Evolutionary conservation across 2,888 invertebrate species (phyloP).

Genomic region (Lasioglossum oenotherae): DNA sequence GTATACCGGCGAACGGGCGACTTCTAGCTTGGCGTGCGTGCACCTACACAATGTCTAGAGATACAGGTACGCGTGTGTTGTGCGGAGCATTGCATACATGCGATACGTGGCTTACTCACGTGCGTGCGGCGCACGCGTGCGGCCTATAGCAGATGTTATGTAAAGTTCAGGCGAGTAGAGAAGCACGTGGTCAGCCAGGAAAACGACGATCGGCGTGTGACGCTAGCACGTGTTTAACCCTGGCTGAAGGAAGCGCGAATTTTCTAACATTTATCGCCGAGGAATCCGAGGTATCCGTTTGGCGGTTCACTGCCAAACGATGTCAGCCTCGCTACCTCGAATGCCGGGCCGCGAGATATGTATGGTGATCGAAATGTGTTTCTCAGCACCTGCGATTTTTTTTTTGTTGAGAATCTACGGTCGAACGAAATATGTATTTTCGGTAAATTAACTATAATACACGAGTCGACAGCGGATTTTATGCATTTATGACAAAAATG

Average conservation of each 20-base stretch:
- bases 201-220: conserved; percentile 53
- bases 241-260: conserved; percentile 40
- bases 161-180: conserved; percentile 54
- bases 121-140: conserved; percentile 67
- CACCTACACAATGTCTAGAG: not conserved
- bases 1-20: conserved; percentile 29
- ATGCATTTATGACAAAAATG: too few relatives aligned
- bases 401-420: too few relatives aligned
- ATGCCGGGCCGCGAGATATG: too few relatives aligned
- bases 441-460: too few relatives aligned
- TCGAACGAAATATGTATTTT: too few relatives aligned
- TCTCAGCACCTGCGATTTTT: too few relatives aligned
- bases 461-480: too few relatives aligned
- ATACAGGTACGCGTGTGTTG: not conserved
- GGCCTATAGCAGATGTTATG: conserved; percentile 60
- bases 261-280: conserved; percentile 35
- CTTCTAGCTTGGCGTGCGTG: conserved; percentile 27
- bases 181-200: conserved; percentile 11
- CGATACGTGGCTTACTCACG: conserved; percentile 47
- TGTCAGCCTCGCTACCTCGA: not conserved
- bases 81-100: conserved; percentile 34
- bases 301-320: conserved; percentile 17
- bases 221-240: conserved; percentile 65
- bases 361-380: too few relatives aligned
- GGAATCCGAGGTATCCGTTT: conserved; percentile 4